Percentiles rank a stretch among this genome's conserved stretches.
These are phyloP conservation scores for Drosophila anomelani DNA, from an alignment of 2,888 invertebrate species.

Conservation along the genomic window DNA sequence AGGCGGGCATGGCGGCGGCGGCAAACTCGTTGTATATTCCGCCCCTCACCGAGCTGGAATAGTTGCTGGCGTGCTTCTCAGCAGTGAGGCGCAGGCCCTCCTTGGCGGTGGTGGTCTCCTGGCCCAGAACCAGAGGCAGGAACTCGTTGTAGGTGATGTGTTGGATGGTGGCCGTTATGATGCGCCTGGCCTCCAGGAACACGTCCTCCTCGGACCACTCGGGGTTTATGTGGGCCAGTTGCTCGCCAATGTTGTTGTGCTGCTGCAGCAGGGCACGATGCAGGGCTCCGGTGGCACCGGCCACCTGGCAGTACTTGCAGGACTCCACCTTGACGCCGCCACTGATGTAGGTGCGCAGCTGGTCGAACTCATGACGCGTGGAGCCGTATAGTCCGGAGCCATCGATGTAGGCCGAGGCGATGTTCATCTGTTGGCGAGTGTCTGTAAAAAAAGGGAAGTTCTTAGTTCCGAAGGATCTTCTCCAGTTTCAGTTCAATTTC, in stretches of 20 bases:
- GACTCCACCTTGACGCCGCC: constrained; percentile 89
- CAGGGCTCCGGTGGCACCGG: constrained; percentile 89
- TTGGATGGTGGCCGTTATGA: constrained; percentile 91
- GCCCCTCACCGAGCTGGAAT: constrained; percentile 92
- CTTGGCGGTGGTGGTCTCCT: constrained; percentile 83
- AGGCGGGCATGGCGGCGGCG: constrained; percentile 89
- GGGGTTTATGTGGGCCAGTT: constrained; percentile 89
- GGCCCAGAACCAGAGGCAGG: constrained; percentile 90
- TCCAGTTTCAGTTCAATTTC: constrained; percentile 55
- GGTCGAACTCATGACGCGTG: constrained; percentile 89
- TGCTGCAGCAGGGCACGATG: constrained; percentile 90
- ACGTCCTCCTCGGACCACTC: constrained; percentile 92
- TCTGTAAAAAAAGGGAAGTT: constrained; percentile 84
- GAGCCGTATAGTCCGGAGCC: constrained; percentile 92
- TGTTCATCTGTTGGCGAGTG: constrained; percentile 93
- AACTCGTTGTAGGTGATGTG: constrained; percentile 94
- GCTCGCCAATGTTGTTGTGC: constrained; percentile 92
- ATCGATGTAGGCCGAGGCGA: constrained; percentile 93
- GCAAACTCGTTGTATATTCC: constrained; percentile 93
- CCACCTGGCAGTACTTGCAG: constrained; percentile 88
- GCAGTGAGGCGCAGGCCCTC: constrained; percentile 87
- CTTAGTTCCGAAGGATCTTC: too few species aligned
- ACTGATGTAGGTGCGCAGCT: constrained; percentile 89
- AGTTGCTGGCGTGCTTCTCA: constrained; percentile 91
- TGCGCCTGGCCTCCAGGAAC: constrained; percentile 90